phyloP scores from a whole-genome alignment of 1,140 invertebrate genomes.

The Zaprionus capensis region DNA sequence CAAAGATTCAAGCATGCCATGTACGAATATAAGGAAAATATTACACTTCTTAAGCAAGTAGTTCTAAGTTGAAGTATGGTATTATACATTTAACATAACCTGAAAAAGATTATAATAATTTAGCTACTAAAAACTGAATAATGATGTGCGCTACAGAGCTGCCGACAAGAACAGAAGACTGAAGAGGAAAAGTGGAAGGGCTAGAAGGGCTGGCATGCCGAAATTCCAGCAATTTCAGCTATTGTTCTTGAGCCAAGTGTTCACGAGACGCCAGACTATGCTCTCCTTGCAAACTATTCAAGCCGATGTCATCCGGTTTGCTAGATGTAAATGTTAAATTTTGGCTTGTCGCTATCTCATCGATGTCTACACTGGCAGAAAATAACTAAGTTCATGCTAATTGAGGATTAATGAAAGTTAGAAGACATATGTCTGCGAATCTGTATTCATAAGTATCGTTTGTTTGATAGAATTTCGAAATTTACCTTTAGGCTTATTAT shows the following conservation, averaged over 20 bases:
- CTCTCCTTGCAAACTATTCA: background rate
- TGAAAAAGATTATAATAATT: no score
- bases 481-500: constrained; percentile 74
- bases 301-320: background rate
- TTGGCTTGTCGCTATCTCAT: background rate
- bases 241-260: background rate
- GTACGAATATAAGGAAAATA: no score
- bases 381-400: background rate
- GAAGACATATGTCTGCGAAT: background rate
- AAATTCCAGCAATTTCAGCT: background rate
- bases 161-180: background rate
- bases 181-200: background rate
- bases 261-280: background rate
- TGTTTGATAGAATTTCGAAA: background rate
- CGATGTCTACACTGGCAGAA: background rate
- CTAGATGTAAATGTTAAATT: background rate
- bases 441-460: no score
- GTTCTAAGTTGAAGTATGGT: no score
- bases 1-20: no score
- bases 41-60: no score
- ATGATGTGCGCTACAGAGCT: background rate
- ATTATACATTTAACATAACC: no score
- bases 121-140: background rate
- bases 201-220: background rate
- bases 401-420: background rate